phyloP scores from a whole-genome alignment of 2,888 invertebrate genomes.

The Dicyrtomina minuta region DNA sequence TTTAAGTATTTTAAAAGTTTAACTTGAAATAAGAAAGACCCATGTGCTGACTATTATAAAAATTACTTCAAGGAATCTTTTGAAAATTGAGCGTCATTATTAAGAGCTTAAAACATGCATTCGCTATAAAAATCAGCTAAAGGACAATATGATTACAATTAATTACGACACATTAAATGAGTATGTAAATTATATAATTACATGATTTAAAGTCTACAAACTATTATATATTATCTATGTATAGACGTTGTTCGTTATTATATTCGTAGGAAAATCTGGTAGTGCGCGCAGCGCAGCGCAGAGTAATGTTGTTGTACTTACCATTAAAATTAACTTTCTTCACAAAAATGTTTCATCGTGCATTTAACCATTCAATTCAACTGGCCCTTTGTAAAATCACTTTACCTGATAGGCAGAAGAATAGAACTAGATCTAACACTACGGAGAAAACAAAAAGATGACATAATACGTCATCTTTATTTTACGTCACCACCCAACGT shows the following conservation, averaged over 20 bases:
- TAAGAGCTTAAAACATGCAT: background rate
- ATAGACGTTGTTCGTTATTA: conserved; percentile 1
- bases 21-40: conserved; percentile 6
- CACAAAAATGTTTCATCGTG: background rate
- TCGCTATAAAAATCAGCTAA: background rate
- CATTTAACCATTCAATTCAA: no score
- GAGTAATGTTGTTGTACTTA: conserved; percentile 4
- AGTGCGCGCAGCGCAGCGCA: conserved; percentile 8
- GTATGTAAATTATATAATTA: background rate
- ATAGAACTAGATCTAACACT: background rate
- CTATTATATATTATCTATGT: background rate
- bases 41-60: conserved; percentile 4
- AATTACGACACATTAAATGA: background rate
- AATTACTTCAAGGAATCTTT: conserved; percentile 15
- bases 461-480: no score
- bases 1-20: no score
- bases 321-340: background rate
- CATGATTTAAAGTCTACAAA: background rate
- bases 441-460: no score
- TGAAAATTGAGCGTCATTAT: conserved; percentile 13
- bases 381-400: no score
- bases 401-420: background rate
- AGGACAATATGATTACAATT: background rate
- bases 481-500: no score
- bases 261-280: background rate